These are phyloP conservation scores for Glaucopsyche alexis DNA, from an alignment of 2,888 invertebrate genomes.

Conservation along the genomic window DNA sequence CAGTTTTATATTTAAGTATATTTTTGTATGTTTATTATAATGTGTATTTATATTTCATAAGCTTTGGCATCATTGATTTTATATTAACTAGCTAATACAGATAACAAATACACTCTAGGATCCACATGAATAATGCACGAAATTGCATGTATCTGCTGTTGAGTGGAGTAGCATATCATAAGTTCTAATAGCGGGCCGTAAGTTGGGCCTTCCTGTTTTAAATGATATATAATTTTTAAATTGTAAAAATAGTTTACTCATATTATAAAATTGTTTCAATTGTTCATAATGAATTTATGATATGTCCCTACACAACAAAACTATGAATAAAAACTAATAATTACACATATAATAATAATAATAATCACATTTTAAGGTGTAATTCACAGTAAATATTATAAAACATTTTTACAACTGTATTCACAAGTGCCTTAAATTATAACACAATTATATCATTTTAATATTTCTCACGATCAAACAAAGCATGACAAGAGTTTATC, in stretches of 20 bases:
- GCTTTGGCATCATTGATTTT: constrained; percentile 18
- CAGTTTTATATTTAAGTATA: constrained; percentile 24
- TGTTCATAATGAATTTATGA: too few species aligned
- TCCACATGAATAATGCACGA: constrained; percentile 4
- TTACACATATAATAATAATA: too few species aligned
- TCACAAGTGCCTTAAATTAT: background rate
- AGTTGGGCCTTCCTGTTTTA: background rate
- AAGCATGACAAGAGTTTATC: background rate
- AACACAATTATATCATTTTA: background rate
- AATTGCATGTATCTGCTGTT: background rate
- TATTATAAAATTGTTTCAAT: too few species aligned
- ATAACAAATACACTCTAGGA: background rate
- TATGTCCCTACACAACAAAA: too few species aligned
- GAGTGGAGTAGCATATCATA: background rate
- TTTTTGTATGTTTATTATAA: constrained; percentile 16
- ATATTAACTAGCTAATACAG: background rate
- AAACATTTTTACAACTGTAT: background rate
- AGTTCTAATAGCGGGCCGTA: background rate
- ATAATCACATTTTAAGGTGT: too few species aligned
- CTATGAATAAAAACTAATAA: too few species aligned
- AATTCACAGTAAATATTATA: too few species aligned
- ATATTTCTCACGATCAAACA: background rate
- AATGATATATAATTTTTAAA: background rate
- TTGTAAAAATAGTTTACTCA: background rate
- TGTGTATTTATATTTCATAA: constrained; percentile 12